Conservation (phyloP, 2,888 invertebrate genomes). For the Diarsia mendica region DNA sequence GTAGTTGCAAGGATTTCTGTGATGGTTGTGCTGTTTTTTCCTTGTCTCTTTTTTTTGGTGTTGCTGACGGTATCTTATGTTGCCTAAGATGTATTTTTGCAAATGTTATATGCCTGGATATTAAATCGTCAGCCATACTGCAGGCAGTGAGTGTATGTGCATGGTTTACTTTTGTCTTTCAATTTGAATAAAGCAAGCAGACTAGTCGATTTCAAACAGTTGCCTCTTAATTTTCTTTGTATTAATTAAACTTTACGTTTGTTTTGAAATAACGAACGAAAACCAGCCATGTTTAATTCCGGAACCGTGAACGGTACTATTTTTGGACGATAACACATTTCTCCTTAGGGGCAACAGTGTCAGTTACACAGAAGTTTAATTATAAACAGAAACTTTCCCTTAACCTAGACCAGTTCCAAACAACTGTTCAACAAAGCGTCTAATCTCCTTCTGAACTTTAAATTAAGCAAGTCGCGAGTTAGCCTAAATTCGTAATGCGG, state of each 20-base stretch:
- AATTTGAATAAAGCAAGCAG: neutral
- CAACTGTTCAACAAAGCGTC: conserved; percentile 52
- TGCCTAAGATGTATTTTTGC: neutral
- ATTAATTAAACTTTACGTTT: neutral
- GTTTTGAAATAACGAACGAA: neutral
- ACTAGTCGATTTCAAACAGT: neutral
- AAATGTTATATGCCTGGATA: too few species aligned
- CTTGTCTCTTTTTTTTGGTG: neutral
- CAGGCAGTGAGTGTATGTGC: too few species aligned
- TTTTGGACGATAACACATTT: conserved; percentile 41
- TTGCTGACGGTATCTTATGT: neutral
- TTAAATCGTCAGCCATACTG: too few species aligned
- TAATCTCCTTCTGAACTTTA: conserved; percentile 61
- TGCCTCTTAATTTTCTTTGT: neutral
- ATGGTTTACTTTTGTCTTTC: neutral
- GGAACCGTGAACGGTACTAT: conserved; percentile 6
- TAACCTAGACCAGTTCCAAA: conserved; percentile 50
- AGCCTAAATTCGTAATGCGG: conserved; percentile 58
- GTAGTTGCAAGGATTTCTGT: neutral
- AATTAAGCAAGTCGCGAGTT: conserved; percentile 59
- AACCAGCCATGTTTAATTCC: neutral
- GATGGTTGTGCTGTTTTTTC: neutral
- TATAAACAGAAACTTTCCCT: conserved; percentile 49
- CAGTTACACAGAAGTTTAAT: conserved; percentile 50
- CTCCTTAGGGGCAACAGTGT: conserved; percentile 36